Conservation (phyloP, 92 coral and sea anemone species). For the Isaurus tuberculatus region DNA sequence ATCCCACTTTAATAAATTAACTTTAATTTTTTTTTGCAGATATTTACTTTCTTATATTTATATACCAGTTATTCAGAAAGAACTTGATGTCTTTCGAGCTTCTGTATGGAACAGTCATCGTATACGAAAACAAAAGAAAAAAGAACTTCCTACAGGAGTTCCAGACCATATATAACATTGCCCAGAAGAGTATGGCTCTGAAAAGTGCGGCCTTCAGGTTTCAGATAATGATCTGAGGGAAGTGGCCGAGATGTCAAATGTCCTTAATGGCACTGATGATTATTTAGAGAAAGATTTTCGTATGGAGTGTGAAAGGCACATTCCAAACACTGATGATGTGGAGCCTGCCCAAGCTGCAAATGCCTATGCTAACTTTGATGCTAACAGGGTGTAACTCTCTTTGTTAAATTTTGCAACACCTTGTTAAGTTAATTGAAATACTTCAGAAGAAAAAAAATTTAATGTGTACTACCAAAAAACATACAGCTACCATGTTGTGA, state of each 20-base stretch:
- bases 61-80: slow-evolving; percentile 57
- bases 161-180: slow-evolving; percentile 67
- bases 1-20: too few relatives aligned
- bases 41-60: too few relatives aligned
- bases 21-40: too few relatives aligned
- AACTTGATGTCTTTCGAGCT: slow-evolving; percentile 67
- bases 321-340: slow-evolving; percentile 65
- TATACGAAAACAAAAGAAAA: slow-evolving; percentile 48
- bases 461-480: neutral
- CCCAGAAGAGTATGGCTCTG: slow-evolving; percentile 65
- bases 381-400: neutral
- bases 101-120: slow-evolving; percentile 68
- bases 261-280: slow-evolving; percentile 63
- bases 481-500: neutral
- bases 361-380: slow-evolving; percentile 60
- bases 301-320: slow-evolving; percentile 70
- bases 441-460: neutral
- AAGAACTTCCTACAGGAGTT: slow-evolving; percentile 74
- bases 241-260: slow-evolving; percentile 65
- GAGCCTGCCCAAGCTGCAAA: slow-evolving; percentile 59
- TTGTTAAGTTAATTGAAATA: slow-evolving; percentile 10
- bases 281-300: slow-evolving; percentile 55
- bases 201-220: slow-evolving; percentile 66
- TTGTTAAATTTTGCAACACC: neutral
- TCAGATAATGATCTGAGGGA: slow-evolving; percentile 67